A percentile compares a stretch with the other conserved stretches of the same genome.
Conservation (phyloP, 2,113 vertebrate species). For the Craseonycteris thonglongyai region DNA sequence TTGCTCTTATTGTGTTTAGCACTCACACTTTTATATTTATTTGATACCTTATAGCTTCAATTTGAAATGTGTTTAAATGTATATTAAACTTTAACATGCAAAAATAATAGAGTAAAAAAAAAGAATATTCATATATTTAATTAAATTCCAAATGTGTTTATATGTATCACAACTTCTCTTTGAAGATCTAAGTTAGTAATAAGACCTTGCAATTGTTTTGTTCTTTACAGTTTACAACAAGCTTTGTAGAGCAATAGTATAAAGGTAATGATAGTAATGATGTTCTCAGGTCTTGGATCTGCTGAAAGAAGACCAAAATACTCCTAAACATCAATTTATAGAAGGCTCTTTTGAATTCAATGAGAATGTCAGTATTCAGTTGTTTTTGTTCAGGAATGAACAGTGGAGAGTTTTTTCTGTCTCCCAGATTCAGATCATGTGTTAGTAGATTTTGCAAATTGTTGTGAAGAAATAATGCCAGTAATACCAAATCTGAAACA, state of each 20-base stretch:
- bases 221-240: background rate
- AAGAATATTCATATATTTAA: background rate
- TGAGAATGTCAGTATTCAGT: background rate
- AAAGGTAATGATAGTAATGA: background rate
- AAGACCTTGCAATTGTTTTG: background rate
- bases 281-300: background rate
- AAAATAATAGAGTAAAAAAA: background rate
- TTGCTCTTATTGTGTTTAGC: background rate
- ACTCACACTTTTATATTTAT: background rate
- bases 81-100: background rate
- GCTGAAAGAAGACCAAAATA: background rate
- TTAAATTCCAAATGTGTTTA: background rate
- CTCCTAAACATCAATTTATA: background rate
- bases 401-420: background rate
- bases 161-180: background rate
- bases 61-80: background rate
- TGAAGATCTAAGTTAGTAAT: background rate
- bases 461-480: background rate
- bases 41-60: background rate
- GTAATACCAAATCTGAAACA: background rate
- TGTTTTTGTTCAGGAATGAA: background rate
- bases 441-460: background rate
- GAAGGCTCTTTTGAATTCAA: background rate
- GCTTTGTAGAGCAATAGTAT: background rate
- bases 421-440: background rate